Evolutionary conservation across 53 echinoderm and acorn worm species (phyloP).

Genomic region (Mesocentrotus franciscanus): DNA sequence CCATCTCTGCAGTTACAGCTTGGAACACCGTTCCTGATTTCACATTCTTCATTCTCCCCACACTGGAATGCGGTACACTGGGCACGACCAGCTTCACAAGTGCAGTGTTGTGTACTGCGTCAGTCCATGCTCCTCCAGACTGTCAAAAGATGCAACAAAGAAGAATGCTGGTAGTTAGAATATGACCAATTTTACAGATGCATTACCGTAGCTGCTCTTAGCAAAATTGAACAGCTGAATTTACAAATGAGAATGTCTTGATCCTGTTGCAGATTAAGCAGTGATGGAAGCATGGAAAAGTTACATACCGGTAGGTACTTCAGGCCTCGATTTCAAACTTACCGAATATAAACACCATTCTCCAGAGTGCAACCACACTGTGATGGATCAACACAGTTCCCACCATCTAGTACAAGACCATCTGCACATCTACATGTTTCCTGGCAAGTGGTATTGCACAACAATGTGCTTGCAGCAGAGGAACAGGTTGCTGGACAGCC

Average conservation of each 20-base stretch:
- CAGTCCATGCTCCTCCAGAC: slow-evolving; percentile 72
- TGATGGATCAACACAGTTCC: no score
- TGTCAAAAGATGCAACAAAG: slow-evolving; percentile 6
- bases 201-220: background rate
- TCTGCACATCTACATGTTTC: slow-evolving; percentile 83
- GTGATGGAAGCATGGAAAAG: slow-evolving; percentile 6
- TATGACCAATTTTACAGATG: slow-evolving; percentile 66
- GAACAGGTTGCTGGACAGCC: no score
- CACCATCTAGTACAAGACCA: slow-evolving; percentile 77
- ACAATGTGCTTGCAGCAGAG: background rate
- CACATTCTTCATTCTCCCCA: slow-evolving; percentile 63
- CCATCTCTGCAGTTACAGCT: slow-evolving; percentile 78
- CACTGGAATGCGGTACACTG: slow-evolving; percentile 17
- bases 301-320: no score
- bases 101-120: slow-evolving; percentile 59
- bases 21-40: slow-evolving; percentile 67
- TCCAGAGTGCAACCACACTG: no score
- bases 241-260: no score
- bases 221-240: slow-evolving; percentile 65
- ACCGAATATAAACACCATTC: no score
- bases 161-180: background rate
- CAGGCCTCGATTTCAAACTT: no score
- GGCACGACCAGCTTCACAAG: slow-evolving; percentile 41
- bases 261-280: slow-evolving; percentile 46
- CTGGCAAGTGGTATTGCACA: slow-evolving; percentile 48